Percentiles rank a stretch among this genome's conserved stretches.
Conservation (phyloP, 2,797 vertebrate species). For the Merluccius polli region DNA sequence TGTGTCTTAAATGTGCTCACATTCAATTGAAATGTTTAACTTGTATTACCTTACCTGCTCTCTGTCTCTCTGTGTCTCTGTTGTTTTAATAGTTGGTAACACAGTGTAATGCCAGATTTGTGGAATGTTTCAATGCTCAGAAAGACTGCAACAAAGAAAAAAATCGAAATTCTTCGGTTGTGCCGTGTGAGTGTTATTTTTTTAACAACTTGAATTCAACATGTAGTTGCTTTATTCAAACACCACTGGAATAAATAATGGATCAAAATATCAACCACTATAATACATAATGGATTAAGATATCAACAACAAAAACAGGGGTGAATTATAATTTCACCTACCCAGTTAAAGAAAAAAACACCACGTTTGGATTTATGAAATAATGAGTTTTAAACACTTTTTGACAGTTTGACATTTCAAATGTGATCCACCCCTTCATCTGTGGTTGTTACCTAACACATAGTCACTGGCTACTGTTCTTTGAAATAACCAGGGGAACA, state of each 20-base stretch:
- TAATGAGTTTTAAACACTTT: neutral
- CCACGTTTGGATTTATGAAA: neutral
- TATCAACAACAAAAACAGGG: neutral
- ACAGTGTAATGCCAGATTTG: conserved; percentile 85
- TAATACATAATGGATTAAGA: too few relatives aligned
- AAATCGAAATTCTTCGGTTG: conserved; percentile 91
- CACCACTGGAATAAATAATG: neutral
- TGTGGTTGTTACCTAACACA: conserved; percentile 3
- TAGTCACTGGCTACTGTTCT: neutral
- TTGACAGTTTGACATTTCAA: neutral
- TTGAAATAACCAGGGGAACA: neutral
- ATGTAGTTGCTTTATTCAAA: too few relatives aligned
- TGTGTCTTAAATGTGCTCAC: too few relatives aligned
- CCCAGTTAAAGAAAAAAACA: neutral
- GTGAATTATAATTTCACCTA: neutral
- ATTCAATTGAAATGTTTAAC: too few relatives aligned
- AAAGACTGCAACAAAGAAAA: conserved; percentile 98
- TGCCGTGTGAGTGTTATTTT: conserved; percentile 82
- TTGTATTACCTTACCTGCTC: neutral
- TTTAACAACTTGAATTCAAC: neutral
- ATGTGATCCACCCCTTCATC: neutral
- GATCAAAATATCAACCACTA: neutral
- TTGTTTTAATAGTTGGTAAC: conserved; percentile 80
- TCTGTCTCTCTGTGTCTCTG: conserved; percentile 8
- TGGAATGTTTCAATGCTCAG: conserved; percentile 90